Evolutionary conservation across 1,140 invertebrate species (phyloP).

Genomic region (Scaptomyza pallida): DNA sequence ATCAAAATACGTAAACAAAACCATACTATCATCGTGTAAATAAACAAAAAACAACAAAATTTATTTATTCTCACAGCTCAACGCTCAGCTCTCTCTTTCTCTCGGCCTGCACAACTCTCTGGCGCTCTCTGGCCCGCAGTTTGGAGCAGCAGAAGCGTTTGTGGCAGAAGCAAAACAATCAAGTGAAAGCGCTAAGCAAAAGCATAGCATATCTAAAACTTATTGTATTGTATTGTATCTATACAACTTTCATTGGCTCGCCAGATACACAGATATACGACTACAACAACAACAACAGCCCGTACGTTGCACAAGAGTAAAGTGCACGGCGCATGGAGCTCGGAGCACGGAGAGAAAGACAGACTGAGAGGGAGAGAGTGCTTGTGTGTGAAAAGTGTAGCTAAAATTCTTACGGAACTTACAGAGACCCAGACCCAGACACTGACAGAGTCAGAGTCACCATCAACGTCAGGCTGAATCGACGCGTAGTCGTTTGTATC

Average conservation of each 20-base stretch:
- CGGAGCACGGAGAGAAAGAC: constrained; percentile 21
- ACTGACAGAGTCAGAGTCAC: constrained; percentile 42
- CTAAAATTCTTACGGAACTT: constrained; percentile 70
- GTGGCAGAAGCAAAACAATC: constrained; percentile 61
- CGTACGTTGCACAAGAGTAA: constrained; percentile 57
- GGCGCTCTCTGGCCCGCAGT: constrained; percentile 66
- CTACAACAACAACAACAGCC: constrained; percentile 36
- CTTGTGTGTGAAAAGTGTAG: constrained; percentile 35
- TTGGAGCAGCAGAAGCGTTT: constrained; percentile 6
- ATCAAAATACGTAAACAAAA: constrained; percentile 77
- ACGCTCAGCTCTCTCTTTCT: constrained; percentile 13
- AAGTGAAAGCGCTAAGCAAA: constrained; percentile 72
- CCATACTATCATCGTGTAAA: constrained; percentile 61
- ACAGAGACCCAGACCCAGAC: constrained; percentile 58
- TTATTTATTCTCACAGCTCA: constrained; percentile 47
- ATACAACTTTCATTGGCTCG: constrained; percentile 47
- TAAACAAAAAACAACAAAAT: constrained; percentile 67
- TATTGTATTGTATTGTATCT: constrained; percentile 59
- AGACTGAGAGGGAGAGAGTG: constrained; percentile 39
- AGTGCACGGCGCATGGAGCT: constrained; percentile 73
- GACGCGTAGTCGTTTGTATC: constrained; percentile 8
- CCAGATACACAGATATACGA: constrained; percentile 30
- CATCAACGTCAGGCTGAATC: constrained; percentile 12
- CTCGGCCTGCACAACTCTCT: constrained; percentile 20
- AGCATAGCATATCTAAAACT: constrained; percentile 41